These are phyloP conservation scores for Muntiacus reevesi DNA, from an alignment of 2,113 vertebrate genomes.

Conservation along the genomic window DNA sequence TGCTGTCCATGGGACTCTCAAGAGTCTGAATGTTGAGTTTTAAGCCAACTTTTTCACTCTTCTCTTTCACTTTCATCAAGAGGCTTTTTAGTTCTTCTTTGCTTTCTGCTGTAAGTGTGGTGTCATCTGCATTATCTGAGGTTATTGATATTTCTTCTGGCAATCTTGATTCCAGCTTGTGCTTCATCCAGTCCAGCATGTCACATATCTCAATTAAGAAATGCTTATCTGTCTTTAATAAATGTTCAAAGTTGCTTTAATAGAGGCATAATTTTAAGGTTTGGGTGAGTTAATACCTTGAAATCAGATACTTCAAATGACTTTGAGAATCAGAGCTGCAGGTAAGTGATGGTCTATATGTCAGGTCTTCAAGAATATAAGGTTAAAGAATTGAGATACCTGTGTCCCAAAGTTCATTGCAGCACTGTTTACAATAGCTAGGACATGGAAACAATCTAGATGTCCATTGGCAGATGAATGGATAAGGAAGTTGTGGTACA, in stretches of 20 bases:
- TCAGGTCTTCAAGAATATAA: neutral
- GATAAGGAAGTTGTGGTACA: neutral
- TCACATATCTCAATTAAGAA: neutral
- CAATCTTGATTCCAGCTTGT: neutral
- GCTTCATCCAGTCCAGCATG: neutral
- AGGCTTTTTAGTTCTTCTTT: neutral
- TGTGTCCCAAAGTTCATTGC: neutral
- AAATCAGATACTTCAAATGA: neutral
- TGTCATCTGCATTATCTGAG: neutral
- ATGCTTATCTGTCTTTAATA: neutral
- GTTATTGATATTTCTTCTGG: neutral
- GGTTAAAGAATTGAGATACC: neutral
- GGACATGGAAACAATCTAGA: neutral
- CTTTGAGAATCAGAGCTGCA: neutral
- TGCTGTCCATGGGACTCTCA: neutral
- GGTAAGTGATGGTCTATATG: neutral
- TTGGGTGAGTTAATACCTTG: slow-evolving; percentile 21
- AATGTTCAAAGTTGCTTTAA: neutral
- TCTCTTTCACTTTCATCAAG: neutral
- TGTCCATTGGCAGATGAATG: neutral
- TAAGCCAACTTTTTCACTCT: neutral
- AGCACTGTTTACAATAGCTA: neutral
- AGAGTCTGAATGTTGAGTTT: neutral
- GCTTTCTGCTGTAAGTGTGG: neutral
- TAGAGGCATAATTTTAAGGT: neutral